Conservation (phyloP, 2,797 vertebrate genomes). For the Gephyroberyx darwinii region DNA sequence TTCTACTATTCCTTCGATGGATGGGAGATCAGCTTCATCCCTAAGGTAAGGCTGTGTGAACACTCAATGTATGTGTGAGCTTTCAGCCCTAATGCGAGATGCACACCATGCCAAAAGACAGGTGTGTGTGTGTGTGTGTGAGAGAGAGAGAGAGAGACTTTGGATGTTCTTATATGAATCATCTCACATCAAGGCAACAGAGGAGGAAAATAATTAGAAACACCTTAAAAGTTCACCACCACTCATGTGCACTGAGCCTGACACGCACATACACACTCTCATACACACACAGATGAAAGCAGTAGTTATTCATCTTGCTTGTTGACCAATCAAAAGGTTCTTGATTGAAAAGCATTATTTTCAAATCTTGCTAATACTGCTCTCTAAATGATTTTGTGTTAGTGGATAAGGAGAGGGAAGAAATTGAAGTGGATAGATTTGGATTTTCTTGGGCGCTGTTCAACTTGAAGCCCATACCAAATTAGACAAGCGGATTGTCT, state of each 20-base stretch:
- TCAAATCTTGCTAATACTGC: conserved; percentile 19
- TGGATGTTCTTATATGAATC: conserved; percentile 7
- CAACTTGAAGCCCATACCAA: conserved; percentile 47
- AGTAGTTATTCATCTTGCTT: neutral
- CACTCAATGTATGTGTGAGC: conserved; percentile 9
- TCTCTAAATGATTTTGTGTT: conserved; percentile 27
- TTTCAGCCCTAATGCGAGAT: conserved; percentile 12
- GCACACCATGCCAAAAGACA: conserved; percentile 1
- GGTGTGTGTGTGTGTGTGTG: neutral
- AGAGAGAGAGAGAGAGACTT: neutral
- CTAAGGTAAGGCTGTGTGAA: conserved; percentile 82
- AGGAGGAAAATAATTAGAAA: no score
- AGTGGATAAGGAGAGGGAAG: neutral
- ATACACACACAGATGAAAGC: neutral
- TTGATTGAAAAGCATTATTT: conserved; percentile 24
- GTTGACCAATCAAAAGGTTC: neutral
- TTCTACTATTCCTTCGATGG: conserved; percentile 94
- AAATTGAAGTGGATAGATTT: conserved; percentile 33
- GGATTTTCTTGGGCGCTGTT: conserved; percentile 36
- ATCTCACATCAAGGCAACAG: neutral
- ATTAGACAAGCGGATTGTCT: conserved; percentile 70
- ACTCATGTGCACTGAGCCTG: neutral
- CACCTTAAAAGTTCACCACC: no score
- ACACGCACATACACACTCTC: neutral
- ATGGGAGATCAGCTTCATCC: conserved; percentile 99